Percentiles rank a stretch among this genome's conserved stretches.
Conservation (phyloP, 2,888 invertebrate genomes). For the Gonocerus acuteangulatus region DNA sequence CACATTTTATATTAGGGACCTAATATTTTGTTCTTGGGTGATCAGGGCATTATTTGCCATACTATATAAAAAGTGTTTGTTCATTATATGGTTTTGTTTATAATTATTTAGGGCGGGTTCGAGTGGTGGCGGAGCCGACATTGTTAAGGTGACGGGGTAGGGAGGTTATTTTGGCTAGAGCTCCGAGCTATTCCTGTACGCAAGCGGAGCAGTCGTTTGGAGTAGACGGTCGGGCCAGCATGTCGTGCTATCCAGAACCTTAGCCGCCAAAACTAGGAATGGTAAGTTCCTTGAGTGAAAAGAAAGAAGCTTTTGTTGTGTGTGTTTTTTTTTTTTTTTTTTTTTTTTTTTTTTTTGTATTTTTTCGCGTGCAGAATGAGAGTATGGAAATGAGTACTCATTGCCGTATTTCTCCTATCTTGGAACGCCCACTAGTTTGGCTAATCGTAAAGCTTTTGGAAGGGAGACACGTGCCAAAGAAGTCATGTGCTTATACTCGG, state of each 20-base stretch:
- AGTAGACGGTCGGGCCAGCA: constrained; percentile 24
- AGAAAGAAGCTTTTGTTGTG: too few relatives aligned
- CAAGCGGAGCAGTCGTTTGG: constrained; percentile 33
- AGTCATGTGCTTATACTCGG: background rate
- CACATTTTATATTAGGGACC: too few relatives aligned
- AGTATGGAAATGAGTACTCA: too few relatives aligned
- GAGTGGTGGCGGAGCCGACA: constrained; percentile 17
- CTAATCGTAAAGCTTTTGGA: background rate
- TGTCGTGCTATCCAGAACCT: background rate
- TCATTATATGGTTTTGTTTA: constrained; percentile 19
- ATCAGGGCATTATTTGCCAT: too few relatives aligned
- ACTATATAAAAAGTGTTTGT: too few relatives aligned
- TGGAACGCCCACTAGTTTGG: too few relatives aligned
- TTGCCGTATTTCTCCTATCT: too few relatives aligned
- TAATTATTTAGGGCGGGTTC: constrained; percentile 21
- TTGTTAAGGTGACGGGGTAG: constrained; percentile 25
- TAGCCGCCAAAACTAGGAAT: constrained; percentile 8
- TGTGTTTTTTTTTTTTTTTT: too few relatives aligned
- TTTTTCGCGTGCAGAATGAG: too few relatives aligned
- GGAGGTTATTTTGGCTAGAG: constrained; percentile 34
- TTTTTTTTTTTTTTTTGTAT: too few relatives aligned
- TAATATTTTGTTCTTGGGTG: too few relatives aligned
- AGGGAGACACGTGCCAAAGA: background rate
- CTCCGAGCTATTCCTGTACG: constrained; percentile 34
- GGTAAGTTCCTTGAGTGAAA: constrained; percentile 4